Evolutionary conservation across 2,113 vertebrate species (phyloP), one percentile per base, ranked within the genome.

Genomic region (Nansenia antarctica): DNA sequence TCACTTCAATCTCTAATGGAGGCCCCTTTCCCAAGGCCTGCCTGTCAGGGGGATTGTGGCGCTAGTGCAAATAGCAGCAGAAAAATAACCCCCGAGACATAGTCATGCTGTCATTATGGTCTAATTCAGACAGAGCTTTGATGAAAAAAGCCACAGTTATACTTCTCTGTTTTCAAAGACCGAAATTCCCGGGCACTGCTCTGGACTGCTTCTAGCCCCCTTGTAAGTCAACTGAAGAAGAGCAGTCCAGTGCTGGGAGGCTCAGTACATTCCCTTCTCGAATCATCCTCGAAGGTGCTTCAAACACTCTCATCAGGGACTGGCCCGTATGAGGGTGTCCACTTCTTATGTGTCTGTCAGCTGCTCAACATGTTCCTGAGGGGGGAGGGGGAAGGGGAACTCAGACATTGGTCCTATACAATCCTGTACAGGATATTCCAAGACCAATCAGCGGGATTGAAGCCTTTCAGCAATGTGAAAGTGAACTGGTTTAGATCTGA

Each of bases 1-100:
- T 89, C 88, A 89, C 86, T 90, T 85, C 90, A 90, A 90, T 89
- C 89, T 85, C 87, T 83, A 88, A 89, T 83, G 86, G 87, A 89
- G 86, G 86, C 83, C 82, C 69, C 73, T 87, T 73, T 77, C 77
- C 74, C 18, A 35, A 80, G 77, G 80, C 74, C 78, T 26, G 75
- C 72, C 89, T 81, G 80, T 87, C 87, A 84, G 78, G 82, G 87
- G 87, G 84, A 87, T 88, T 87, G 84, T 80, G 73, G 81, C 22
- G 69, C 80, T 69, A 76, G 82, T 79, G 74, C 81, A 86, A 87
- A 88, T 83, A 79, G 83, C 80, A 88, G 79, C 18, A 81, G 66
- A 86, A 88, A 84, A n/a, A n/a, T n/a, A n/a, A 85, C 77, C 79
- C 81, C 54, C 58, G 80, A 79, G 86, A 86, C 72, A 58, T 18